Conservation (phyloP, 2,113 vertebrate species). For the Notechis scutatus region DNA sequence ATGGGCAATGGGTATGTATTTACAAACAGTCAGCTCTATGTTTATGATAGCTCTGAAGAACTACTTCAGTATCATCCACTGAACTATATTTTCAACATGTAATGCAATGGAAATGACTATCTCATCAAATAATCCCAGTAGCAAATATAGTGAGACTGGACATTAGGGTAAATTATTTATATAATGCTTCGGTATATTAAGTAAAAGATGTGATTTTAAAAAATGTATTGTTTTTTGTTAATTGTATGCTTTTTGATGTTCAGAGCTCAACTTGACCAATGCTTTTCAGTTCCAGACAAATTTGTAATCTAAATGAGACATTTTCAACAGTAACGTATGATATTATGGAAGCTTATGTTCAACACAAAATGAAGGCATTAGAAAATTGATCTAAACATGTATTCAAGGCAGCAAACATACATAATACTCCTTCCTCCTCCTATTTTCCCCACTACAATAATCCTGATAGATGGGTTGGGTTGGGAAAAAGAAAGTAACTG, state of each 20-base stretch:
- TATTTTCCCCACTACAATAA: not conserved
- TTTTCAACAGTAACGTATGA: not conserved
- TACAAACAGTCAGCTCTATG: not conserved
- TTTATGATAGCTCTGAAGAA: slow-evolving; percentile 1
- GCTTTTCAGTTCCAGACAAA: not conserved
- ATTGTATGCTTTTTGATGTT: not conserved
- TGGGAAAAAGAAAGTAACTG: not conserved
- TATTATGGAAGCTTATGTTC: not conserved
- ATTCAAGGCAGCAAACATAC: not conserved
- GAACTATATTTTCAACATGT: slow-evolving; percentile 27
- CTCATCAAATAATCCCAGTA: not conserved
- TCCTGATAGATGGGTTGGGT: not conserved
- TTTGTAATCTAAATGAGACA: not conserved
- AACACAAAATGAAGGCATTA: not conserved
- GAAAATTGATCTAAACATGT: not conserved
- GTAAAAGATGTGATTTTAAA: not conserved
- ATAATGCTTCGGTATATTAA: not conserved
- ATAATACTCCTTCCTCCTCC: not conserved
- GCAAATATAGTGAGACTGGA: not conserved
- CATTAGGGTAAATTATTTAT: not conserved
- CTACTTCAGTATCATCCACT: slow-evolving; percentile 30
- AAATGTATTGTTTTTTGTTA: not conserved
- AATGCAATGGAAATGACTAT: slow-evolving; percentile 6
- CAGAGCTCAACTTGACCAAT: not conserved
- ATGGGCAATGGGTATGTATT: not conserved